Conservation (phyloP, 2,797 vertebrate genomes). For the Allobates femoralis region DNA sequence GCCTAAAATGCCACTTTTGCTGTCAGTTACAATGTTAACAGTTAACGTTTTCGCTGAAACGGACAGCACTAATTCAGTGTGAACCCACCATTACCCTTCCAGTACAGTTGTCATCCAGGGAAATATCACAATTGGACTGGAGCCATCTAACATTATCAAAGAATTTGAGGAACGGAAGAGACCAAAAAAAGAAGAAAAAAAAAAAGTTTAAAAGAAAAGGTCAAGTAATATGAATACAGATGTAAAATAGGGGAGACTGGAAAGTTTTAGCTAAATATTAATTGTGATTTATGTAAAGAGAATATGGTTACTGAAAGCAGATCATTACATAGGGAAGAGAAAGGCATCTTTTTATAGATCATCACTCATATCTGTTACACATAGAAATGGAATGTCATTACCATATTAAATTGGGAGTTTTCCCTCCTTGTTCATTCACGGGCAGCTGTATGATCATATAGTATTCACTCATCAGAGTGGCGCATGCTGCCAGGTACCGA, state of each 20-base stretch:
- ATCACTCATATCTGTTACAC: not conserved
- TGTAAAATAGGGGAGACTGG: too few species aligned
- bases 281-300: not conserved
- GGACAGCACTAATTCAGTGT: too few species aligned
- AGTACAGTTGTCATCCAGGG: too few species aligned
- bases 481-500: not conserved
- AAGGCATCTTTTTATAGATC: not conserved
- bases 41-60: too few species aligned
- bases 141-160: too few species aligned
- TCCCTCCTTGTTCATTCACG: too few species aligned
- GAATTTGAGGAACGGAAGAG: not conserved
- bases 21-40: too few species aligned
- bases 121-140: too few species aligned
- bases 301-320: not conserved
- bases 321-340: not conserved
- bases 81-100: too few species aligned
- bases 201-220: not conserved
- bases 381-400: slow-evolving; percentile 1
- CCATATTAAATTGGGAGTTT: not conserved
- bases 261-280: not conserved
- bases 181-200: not conserved
- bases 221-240: too few species aligned
- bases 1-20: too few species aligned
- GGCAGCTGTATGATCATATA: not conserved
- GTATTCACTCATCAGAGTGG: not conserved